Conservation (phyloP, 2,113 vertebrate species). For the Egretta garzetta region DNA sequence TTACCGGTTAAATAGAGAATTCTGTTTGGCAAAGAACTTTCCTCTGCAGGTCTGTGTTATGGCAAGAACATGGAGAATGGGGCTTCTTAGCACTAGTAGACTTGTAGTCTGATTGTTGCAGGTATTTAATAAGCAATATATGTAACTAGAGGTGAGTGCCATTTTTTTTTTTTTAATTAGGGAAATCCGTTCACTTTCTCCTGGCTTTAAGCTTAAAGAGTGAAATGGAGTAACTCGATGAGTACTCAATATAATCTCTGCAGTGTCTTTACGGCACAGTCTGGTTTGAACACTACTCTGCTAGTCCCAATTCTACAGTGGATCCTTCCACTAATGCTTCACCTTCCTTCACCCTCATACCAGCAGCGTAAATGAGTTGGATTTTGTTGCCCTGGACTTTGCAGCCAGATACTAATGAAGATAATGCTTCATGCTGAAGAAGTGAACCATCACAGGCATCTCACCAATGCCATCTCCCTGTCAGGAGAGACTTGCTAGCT, state of each 20-base stretch:
- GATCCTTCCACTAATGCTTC: background rate
- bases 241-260: background rate
- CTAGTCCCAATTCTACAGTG: background rate
- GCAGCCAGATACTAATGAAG: background rate
- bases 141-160: background rate
- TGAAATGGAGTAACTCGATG: background rate
- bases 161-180: background rate
- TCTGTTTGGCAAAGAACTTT: background rate
- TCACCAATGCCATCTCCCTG: rapidly evolving
- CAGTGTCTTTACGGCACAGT: background rate
- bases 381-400: background rate
- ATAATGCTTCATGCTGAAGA: background rate
- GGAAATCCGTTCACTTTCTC: background rate
- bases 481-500: background rate
- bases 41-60: background rate
- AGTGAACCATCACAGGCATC: background rate
- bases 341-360: background rate
- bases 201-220: background rate
- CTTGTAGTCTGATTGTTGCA: background rate
- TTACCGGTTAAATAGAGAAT: background rate
- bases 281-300: background rate
- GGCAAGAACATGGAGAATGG: background rate
- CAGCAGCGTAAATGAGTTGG: background rate
- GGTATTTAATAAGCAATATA: background rate
- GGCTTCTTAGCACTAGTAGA: background rate